Percentiles rank a stretch among this genome's conserved stretches.
Conservation (phyloP, 2,888 invertebrate genomes). For the Mechanitis messenoides region DNA sequence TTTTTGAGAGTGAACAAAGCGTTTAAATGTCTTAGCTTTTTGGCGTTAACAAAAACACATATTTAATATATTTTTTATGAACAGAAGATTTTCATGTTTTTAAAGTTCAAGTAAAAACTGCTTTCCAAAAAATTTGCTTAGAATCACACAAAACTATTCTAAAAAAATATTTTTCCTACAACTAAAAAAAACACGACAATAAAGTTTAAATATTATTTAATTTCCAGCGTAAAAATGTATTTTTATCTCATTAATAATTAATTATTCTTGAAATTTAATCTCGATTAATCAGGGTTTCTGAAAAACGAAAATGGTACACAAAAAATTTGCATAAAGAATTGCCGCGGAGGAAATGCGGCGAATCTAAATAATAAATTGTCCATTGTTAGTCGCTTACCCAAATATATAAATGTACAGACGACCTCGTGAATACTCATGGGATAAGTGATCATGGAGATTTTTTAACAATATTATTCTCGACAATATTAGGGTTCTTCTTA, state of each 20-base stretch:
- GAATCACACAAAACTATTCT: too few species aligned
- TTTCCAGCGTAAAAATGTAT: background rate
- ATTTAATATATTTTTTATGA: too few species aligned
- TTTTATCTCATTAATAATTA: background rate
- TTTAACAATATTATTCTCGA: slow-evolving; percentile 14
- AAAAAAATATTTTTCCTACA: too few species aligned
- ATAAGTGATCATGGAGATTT: slow-evolving; percentile 27
- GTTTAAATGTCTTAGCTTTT: too few species aligned
- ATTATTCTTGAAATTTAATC: background rate
- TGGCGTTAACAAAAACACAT: too few species aligned
- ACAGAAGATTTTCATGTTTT: too few species aligned
- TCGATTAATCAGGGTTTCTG: slow-evolving; percentile 18
- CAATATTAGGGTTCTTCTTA: too few species aligned
- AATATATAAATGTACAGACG: slow-evolving; percentile 67
- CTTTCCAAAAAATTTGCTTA: too few species aligned
- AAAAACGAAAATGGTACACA: slow-evolving; percentile 11
- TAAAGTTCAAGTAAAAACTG: too few species aligned
- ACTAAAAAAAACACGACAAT: too few species aligned
- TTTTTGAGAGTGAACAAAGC: background rate
- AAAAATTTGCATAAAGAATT: slow-evolving; percentile 62
- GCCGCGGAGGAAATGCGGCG: slow-evolving; percentile 41
- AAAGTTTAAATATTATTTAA: background rate
- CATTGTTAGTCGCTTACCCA: slow-evolving; percentile 62
- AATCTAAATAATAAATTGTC: slow-evolving; percentile 74
- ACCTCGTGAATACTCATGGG: slow-evolving; percentile 62